These are phyloP conservation scores for Pithys albifrons DNA, from an alignment of 2,113 vertebrate species.

Conservation along the genomic window DNA sequence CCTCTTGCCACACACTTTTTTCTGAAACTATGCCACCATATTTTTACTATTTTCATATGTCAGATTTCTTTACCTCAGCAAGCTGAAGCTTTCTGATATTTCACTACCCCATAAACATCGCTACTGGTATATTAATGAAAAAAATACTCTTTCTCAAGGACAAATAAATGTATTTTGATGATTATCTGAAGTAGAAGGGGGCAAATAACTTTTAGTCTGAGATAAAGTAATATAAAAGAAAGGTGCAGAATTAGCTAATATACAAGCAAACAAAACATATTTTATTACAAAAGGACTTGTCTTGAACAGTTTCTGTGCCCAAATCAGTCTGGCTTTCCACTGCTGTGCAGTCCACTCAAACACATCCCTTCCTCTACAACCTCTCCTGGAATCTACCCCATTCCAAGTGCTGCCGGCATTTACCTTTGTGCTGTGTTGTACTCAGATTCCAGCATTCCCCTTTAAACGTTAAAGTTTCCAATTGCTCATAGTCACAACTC, in stretches of 20 bases:
- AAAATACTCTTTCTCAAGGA: neutral
- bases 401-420: neutral
- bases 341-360: neutral
- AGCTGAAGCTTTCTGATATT: neutral
- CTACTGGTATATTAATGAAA: neutral
- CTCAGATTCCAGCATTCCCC: neutral
- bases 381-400: neutral
- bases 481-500: neutral
- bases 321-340: neutral
- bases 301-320: neutral
- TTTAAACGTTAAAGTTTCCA: neutral
- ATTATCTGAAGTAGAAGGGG: neutral
- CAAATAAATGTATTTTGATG: conserved; percentile 16
- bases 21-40: neutral
- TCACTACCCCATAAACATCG: neutral
- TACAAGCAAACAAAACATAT: neutral
- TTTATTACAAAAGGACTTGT: neutral
- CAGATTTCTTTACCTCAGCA: neutral
- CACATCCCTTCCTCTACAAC: neutral
- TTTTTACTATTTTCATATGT: neutral
- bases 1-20: neutral
- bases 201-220: neutral
- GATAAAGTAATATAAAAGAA: neutral
- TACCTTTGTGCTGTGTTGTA: neutral
- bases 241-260: neutral